Percentiles rank a stretch among this genome's conserved stretches.
Evolutionary conservation across 1,140 invertebrate species (phyloP).

Genomic region (Temnothorax nylanderi): DNA sequence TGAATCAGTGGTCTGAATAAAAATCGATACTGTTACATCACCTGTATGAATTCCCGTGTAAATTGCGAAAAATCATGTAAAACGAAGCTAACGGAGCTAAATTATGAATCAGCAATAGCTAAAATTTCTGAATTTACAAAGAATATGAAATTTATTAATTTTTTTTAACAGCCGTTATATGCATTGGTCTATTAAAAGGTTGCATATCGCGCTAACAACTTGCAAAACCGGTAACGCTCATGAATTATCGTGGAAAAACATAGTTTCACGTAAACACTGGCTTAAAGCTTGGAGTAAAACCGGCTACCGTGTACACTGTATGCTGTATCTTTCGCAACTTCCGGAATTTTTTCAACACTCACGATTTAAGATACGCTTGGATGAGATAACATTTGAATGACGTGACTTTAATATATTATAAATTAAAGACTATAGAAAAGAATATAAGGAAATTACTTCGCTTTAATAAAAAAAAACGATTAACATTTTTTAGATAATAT

Average conservation of each 20-base stretch:
- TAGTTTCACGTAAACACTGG: slow-evolving; percentile 6
- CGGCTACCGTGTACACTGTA: background rate
- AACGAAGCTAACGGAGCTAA: background rate
- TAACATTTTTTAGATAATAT: background rate
- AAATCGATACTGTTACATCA: background rate
- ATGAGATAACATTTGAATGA: background rate
- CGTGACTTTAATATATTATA: slow-evolving; percentile 4
- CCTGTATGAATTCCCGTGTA: background rate
- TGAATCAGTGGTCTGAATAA: background rate
- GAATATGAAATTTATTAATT: background rate
- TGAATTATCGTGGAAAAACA: slow-evolving; percentile 21
- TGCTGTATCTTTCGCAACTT: background rate
- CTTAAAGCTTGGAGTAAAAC: background rate
- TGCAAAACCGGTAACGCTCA: slow-evolving; percentile 10
- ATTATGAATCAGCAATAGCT: background rate
- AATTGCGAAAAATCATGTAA: background rate
- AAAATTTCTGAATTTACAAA: background rate
- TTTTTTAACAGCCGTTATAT: slow-evolving; percentile 2
- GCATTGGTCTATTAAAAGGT: slow-evolving; percentile 11
- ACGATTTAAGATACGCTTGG: background rate
- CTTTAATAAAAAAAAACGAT: background rate
- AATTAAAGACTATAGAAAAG: background rate
- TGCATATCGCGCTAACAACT: slow-evolving; percentile 7
- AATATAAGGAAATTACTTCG: background rate
- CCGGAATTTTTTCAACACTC: slow-evolving; percentile 1